phyloP scores from a whole-genome alignment of 2,797 vertebrate genomes.

The Squalus acanthias region DNA sequence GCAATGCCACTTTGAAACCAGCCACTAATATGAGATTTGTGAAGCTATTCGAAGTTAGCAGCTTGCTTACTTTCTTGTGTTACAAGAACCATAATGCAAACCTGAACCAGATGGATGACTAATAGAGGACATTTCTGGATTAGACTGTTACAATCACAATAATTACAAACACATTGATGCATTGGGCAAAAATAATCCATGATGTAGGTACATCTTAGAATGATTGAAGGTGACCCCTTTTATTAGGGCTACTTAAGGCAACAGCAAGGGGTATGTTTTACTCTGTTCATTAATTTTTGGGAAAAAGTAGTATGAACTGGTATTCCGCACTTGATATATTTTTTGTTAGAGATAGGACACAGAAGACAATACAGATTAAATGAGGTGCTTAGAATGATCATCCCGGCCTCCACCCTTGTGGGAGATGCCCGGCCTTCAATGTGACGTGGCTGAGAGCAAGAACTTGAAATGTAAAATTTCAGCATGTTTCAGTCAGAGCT shows the following conservation, averaged over 20 bases:
- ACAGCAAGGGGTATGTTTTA: not conserved
- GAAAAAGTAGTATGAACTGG: not conserved
- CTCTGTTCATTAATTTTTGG: not conserved
- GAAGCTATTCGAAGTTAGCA: not conserved
- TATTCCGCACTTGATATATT: not conserved
- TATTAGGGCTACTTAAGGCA: not conserved
- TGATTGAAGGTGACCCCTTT: constrained; percentile 5
- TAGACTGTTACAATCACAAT: constrained; percentile 23
- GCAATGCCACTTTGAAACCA: not conserved
- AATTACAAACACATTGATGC: constrained; percentile 30
- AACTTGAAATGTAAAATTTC: not conserved
- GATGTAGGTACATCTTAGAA: constrained; percentile 6
- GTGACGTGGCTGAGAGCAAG: not conserved
- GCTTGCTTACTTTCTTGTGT: not conserved
- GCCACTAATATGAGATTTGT: constrained; percentile 9
- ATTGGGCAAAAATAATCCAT: not conserved
- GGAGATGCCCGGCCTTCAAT: not conserved
- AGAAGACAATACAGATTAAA: not conserved
- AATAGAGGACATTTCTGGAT: constrained; percentile 31
- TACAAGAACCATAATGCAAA: not conserved
- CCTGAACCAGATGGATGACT: constrained; percentile 31
- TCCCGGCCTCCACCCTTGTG: not conserved
- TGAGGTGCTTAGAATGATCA: not conserved
- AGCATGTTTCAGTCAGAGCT: not conserved
- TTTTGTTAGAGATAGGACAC: not conserved